Conservation (phyloP, 2,797 vertebrate species). For the Hemibagrus guttatus region DNA sequence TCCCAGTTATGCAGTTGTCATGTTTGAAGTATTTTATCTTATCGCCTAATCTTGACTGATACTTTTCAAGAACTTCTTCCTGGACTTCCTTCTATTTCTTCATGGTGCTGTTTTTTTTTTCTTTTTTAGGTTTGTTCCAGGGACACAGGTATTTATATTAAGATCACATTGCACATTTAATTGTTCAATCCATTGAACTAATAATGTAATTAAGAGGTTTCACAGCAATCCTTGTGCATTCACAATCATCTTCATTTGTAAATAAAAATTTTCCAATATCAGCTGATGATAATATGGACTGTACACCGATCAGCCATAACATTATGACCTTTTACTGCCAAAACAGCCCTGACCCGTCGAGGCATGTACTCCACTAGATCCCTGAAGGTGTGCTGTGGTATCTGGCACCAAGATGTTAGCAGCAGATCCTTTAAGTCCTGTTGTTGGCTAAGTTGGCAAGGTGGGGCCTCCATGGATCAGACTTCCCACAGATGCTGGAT, state of each 20-base stretch:
- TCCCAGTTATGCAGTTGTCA: too few relatives aligned
- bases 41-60: background rate
- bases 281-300: background rate
- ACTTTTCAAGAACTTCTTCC: background rate
- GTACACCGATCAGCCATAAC: too few relatives aligned
- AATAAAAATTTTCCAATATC: background rate
- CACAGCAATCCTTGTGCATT: background rate
- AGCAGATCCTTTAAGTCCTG: too few relatives aligned
- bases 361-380: too few relatives aligned
- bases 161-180: background rate
- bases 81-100: background rate
- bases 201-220: background rate
- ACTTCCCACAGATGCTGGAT: too few relatives aligned
- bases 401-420: too few relatives aligned
- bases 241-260: background rate
- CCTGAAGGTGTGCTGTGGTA: too few relatives aligned
- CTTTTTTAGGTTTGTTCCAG: background rate
- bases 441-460: too few relatives aligned
- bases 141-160: background rate
- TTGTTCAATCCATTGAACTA: background rate
- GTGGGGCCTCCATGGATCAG: too few relatives aligned
- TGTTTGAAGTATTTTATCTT: background rate
- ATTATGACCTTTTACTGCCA: too few relatives aligned
- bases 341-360: too few relatives aligned
- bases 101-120: background rate